phyloP scores from a whole-genome alignment of 2,113 vertebrate species.

The Labeo rohita region DNA sequence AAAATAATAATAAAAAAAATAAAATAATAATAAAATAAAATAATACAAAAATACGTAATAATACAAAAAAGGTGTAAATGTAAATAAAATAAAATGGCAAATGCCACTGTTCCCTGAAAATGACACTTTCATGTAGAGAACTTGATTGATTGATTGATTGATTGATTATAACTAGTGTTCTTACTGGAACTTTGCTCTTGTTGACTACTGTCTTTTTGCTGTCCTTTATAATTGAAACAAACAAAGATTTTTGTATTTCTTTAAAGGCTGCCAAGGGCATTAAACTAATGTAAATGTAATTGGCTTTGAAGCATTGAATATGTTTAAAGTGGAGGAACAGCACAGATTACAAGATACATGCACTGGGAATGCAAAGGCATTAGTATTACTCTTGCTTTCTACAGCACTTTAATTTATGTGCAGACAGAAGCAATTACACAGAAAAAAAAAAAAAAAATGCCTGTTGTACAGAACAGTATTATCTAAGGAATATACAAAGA shows the following conservation, averaged over 20 bases:
- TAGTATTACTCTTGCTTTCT: neutral
- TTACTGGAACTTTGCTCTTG: neutral
- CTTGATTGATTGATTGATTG: neutral
- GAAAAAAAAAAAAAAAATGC: neutral
- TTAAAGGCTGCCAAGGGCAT: slow-evolving; percentile 7
- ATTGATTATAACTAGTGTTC: neutral
- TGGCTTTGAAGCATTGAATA: neutral
- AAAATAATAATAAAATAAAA: too few relatives aligned
- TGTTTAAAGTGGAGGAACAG: neutral
- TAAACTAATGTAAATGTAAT: slow-evolving; percentile 30
- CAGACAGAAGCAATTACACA: slow-evolving; percentile 25
- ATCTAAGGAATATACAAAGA: slow-evolving; percentile 20
- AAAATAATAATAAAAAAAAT: too few relatives aligned
- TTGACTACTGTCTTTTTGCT: neutral
- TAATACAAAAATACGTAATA: neutral
- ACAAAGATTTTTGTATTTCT: neutral
- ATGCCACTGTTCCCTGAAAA: neutral
- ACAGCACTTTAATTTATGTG: slow-evolving; percentile 32
- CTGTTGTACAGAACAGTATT: neutral
- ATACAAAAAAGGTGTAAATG: neutral
- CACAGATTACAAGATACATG: slow-evolving; percentile 25
- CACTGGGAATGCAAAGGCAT: neutral
- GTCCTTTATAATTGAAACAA: neutral
- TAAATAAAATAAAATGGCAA: neutral
- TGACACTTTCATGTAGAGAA: neutral